Base-by-base conservation (phyloP, 2,888 invertebrate genomes). In the Podotricha telesiphe region DNA sequence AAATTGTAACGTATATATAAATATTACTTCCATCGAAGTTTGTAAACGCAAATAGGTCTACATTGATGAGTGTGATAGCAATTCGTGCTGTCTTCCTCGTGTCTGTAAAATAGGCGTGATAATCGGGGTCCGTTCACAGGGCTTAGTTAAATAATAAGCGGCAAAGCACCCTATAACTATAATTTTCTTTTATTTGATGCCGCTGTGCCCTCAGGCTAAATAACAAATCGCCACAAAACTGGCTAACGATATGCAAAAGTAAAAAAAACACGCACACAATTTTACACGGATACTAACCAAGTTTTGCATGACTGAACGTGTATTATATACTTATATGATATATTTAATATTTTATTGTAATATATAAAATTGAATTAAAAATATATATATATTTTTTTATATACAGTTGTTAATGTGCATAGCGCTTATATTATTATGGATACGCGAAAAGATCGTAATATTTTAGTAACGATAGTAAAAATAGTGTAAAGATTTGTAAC, bases 141-240 rank as follows among this genome's bases (percentile, higher is more conserved):
- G 79, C 80, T 88, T 90, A 89, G 89, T 91, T 92, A 88, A 89
- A 90, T 91, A 91, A 90, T 88, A 88, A 90, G 88, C 87, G 86
- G 85, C 82, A 80, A 79, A 80, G 83, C 82, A 86, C 85, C 87
- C 86, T 89, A 82, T 89, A 91, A 91, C 88, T 90, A 89, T 89
- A 88, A 88, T 89, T 86, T 88, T 79, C 81, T 87, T 91, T 91
- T 89, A 86, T 90, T 89, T 87, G 86, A 79, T 83, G 86, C 86
- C 84, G 85, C 82, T 70, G 73, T 72, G 78, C 86, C 83, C 84
- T 78, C 81, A 78, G 84, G 86, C 79, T 77, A 75, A 75, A 81
- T 76, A 81, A 79, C 85, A 77, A 86, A 84, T 86, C 84, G 80
- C 82, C 82, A 78, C 85, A 81, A 83, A 85, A 82, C 84, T 79